phyloP scores from a whole-genome alignment of 2,888 invertebrate genomes.

The Epinotia bilunana region DNA sequence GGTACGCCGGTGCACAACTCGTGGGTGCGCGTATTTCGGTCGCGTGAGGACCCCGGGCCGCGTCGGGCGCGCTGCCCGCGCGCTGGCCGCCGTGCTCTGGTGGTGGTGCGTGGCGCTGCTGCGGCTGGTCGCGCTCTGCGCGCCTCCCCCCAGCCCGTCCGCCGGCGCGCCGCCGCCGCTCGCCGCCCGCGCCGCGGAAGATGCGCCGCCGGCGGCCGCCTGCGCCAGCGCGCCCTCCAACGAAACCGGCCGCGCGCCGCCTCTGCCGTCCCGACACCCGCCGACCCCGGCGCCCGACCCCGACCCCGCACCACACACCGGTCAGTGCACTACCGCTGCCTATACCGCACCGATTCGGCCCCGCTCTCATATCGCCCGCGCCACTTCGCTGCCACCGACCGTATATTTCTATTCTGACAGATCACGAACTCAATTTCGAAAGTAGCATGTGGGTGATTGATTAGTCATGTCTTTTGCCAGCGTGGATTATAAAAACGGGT shows the following conservation, averaged over 20 bases:
- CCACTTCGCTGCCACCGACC: constrained; percentile 7
- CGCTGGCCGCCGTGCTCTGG: constrained; percentile 84
- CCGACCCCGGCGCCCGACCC: constrained; percentile 64
- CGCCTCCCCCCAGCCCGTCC: constrained; percentile 79
- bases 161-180: constrained; percentile 70
- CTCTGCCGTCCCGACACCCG: constrained; percentile 49
- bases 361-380: constrained; percentile 31
- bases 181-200: constrained; percentile 78
- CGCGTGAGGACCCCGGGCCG: constrained; percentile 79
- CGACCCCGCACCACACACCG: constrained; percentile 60
- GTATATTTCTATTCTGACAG: constrained; percentile 7
- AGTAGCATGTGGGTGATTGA: constrained; percentile 5
- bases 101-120: constrained; percentile 84
- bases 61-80: constrained; percentile 81
- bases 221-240: constrained; percentile 77
- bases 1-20: constrained; percentile 68
- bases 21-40: constrained; percentile 81
- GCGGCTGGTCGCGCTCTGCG: constrained; percentile 82
- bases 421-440: constrained; percentile 9
- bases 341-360: constrained; percentile 50
- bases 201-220: constrained; percentile 75
- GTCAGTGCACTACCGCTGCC: constrained; percentile 63
- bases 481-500: background rate
- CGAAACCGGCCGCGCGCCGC: constrained; percentile 69
- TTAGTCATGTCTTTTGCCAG: background rate